These are phyloP conservation scores for Tethea ocularis DNA, from an alignment of 2,888 invertebrate species.

Conservation along the genomic window DNA sequence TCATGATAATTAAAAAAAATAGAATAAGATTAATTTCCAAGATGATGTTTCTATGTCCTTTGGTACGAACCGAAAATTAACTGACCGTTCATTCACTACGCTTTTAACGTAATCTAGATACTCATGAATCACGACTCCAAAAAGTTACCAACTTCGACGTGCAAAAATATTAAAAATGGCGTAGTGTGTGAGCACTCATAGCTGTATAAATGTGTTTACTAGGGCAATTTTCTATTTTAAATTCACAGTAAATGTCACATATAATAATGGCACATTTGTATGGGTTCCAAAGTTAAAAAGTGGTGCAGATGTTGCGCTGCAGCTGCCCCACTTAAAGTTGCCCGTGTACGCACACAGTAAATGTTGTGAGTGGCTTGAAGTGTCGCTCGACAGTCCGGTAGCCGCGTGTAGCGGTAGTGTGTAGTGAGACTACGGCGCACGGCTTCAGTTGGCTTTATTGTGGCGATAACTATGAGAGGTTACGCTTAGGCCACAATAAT, in stretches of 20 bases:
- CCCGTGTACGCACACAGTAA: constrained; percentile 26
- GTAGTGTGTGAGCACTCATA: constrained; percentile 19
- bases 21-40: constrained; percentile 11
- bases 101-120: constrained; percentile 20
- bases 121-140: neutral
- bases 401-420: constrained; percentile 62
- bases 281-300: constrained; percentile 14
- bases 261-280: constrained; percentile 13
- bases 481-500: constrained; percentile 22
- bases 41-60: constrained; percentile 22
- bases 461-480: constrained; percentile 67
- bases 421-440: constrained; percentile 79
- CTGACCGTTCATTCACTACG: constrained; percentile 29
- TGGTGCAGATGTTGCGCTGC: neutral
- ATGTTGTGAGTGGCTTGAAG: constrained; percentile 59
- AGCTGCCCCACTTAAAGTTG: constrained; percentile 16
- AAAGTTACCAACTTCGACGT: neutral
- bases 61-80: constrained; percentile 30
- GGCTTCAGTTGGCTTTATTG: constrained; percentile 76
- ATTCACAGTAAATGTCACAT: constrained; percentile 9
- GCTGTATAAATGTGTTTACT: constrained; percentile 11
- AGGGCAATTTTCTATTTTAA: constrained; percentile 10
- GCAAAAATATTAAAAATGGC: constrained; percentile 10
- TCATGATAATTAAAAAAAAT: constrained; percentile 18
- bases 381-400: constrained; percentile 76